Percentiles rank a stretch among this genome's conserved stretches.
Evolutionary conservation across 2,888 invertebrate species (phyloP).

Genomic region (Agonopterix subpropinquella): DNA sequence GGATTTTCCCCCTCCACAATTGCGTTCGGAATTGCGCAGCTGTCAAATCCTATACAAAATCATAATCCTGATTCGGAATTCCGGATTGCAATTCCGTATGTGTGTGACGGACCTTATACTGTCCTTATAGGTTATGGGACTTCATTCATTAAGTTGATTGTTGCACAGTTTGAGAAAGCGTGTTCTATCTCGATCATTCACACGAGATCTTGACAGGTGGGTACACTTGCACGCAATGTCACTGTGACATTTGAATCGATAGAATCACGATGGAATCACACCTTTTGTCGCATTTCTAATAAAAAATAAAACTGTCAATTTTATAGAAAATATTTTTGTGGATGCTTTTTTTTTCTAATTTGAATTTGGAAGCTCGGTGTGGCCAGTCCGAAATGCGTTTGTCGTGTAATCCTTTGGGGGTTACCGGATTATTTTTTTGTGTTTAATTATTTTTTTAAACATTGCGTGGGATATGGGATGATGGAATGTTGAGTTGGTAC

Average conservation of each 20-base stretch:
- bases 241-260: constrained; percentile 28
- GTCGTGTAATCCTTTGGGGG: constrained; percentile 73
- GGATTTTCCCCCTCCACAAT: no score
- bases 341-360: constrained; percentile 22
- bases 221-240: constrained; percentile 43
- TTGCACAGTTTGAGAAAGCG: not conserved
- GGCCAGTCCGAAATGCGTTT: constrained; percentile 70
- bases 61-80: no score
- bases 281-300: constrained; percentile 25
- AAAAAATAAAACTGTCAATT: no score
- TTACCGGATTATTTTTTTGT: constrained; percentile 61
- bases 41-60: no score
- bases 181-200: constrained; percentile 35
- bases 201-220: constrained; percentile 55
- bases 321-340: not conserved
- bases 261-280: constrained; percentile 33
- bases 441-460: constrained; percentile 55
- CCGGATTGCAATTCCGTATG: no score
- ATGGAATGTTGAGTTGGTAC: constrained; percentile 26
- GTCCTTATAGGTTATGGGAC: no score
- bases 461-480: constrained; percentile 56
- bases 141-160: no score
- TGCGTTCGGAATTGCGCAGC: no score
- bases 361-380: constrained; percentile 62
- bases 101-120: no score